Evolutionary conservation across 2,888 invertebrate species (phyloP).

Genomic region (Leptinotarsa juncta): DNA sequence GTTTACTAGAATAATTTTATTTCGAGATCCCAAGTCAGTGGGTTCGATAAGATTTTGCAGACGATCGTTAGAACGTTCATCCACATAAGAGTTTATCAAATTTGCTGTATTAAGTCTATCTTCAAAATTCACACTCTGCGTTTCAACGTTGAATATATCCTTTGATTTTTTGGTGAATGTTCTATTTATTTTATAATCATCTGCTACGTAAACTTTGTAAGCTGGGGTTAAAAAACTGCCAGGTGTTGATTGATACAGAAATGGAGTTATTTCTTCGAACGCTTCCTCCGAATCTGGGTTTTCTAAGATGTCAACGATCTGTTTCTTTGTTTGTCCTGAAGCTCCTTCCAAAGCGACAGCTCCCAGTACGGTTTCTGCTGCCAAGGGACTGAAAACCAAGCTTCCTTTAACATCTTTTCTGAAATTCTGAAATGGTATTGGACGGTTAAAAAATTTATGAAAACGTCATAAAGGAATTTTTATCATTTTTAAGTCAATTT

Average conservation of each 20-base stretch:
- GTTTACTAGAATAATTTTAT: slow-evolving; percentile 56
- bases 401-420: slow-evolving; percentile 15
- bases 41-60: slow-evolving; percentile 54
- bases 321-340: slow-evolving; percentile 51
- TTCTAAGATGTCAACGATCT: slow-evolving; percentile 46
- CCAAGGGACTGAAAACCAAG: slow-evolving; percentile 44
- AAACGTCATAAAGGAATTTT: too few relatives aligned
- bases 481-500: too few relatives aligned
- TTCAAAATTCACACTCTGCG: background rate
- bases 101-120: slow-evolving; percentile 39
- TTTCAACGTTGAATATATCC: slow-evolving; percentile 5
- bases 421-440: slow-evolving; percentile 25
- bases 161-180: background rate
- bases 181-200: background rate
- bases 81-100: slow-evolving; percentile 59
- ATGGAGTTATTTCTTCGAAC: slow-evolving; percentile 33
- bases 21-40: slow-evolving; percentile 43
- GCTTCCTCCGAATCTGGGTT: slow-evolving; percentile 44
- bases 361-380: slow-evolving; percentile 55
- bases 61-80: slow-evolving; percentile 56
- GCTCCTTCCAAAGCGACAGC: slow-evolving; percentile 53
- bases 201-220: background rate
- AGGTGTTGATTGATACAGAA: slow-evolving; percentile 37
- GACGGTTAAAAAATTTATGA: background rate
- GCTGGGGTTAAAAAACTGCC: slow-evolving; percentile 9